Evolutionary conservation across 1,140 invertebrate species (phyloP).

Genomic region (Potamilus streckersoni): DNA sequence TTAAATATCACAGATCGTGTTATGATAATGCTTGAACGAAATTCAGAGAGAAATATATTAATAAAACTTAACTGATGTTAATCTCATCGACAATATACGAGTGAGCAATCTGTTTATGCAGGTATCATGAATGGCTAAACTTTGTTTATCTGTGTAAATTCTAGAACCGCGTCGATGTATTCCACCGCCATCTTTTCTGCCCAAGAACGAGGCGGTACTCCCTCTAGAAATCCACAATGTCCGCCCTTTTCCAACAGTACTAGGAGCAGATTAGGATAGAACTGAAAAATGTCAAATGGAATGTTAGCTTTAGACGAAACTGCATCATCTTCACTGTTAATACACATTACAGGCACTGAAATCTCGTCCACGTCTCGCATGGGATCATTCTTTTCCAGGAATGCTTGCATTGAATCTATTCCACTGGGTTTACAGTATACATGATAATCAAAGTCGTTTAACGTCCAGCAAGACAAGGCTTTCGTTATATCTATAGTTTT

Average conservation of each 20-base stretch:
- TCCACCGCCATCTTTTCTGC: slow-evolving; percentile 43
- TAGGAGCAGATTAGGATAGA: slow-evolving; percentile 60
- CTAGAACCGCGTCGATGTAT: slow-evolving; percentile 47
- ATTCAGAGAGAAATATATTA: too few species aligned
- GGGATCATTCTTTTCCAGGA: slow-evolving; percentile 59
- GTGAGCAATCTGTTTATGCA: too few species aligned
- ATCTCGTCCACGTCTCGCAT: slow-evolving; percentile 63
- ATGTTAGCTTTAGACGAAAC: slow-evolving; percentile 43
- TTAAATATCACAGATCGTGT: too few species aligned
- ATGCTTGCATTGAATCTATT: slow-evolving; percentile 45
- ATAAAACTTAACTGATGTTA: too few species aligned
- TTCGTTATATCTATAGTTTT: slow-evolving; percentile 41
- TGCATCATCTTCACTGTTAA: slow-evolving; percentile 61
- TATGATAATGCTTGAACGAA: too few species aligned
- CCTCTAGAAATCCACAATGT: slow-evolving; percentile 58
- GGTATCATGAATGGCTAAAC: too few species aligned
- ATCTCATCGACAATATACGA: too few species aligned
- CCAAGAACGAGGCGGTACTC: slow-evolving; percentile 39
- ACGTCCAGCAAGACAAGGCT: slow-evolving; percentile 38
- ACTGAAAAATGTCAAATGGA: slow-evolving; percentile 58
- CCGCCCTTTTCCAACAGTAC: slow-evolving; percentile 50
- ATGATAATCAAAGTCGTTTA: slow-evolving; percentile 41
- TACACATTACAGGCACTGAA: slow-evolving; percentile 57
- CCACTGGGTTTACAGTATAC: slow-evolving; percentile 51
- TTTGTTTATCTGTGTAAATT: slow-evolving; percentile 20